phyloP scores from a whole-genome alignment of 2,797 vertebrate species.

The Merluccius polli region DNA sequence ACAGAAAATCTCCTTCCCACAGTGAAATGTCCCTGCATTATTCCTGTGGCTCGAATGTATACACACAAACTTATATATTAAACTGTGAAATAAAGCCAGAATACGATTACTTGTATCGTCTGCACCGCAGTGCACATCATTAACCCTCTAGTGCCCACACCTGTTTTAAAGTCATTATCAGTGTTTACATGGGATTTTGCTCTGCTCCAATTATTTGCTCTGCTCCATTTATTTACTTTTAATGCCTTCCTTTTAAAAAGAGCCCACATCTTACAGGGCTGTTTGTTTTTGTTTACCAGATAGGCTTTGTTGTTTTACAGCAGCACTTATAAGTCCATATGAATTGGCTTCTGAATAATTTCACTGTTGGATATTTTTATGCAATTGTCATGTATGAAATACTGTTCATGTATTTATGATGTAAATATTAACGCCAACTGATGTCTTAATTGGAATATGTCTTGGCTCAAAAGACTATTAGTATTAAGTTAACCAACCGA shows the following conservation, averaged over 20 bases:
- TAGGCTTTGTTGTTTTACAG: not conserved
- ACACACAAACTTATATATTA: not conserved
- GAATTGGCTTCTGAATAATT: not conserved
- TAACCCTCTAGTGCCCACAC: not conserved
- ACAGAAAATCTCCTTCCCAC: not conserved
- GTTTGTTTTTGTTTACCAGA: conserved; percentile 22
- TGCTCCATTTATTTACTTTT: conserved; percentile 31
- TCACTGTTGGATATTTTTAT: conserved; percentile 40
- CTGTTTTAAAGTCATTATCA: not conserved
- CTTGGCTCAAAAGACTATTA: conserved; percentile 10
- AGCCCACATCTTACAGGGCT: not conserved
- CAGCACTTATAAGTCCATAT: not conserved
- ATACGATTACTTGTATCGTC: not conserved
- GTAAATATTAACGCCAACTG: conserved; percentile 41
- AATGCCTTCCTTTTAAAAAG: not conserved
- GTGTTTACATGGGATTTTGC: conserved; percentile 10
- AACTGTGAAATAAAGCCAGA: not conserved
- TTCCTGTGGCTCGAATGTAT: not conserved
- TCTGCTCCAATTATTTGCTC: conserved; percentile 27
- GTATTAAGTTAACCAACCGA: not conserved
- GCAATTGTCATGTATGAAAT: conserved; percentile 21
- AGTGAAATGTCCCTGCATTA: not conserved
- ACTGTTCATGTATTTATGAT: conserved; percentile 50
- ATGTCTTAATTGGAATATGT: conserved; percentile 50
- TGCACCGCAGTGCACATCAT: not conserved